phyloP scores from a whole-genome alignment of 2,888 invertebrate species.

The Apotomis betuletana region DNA sequence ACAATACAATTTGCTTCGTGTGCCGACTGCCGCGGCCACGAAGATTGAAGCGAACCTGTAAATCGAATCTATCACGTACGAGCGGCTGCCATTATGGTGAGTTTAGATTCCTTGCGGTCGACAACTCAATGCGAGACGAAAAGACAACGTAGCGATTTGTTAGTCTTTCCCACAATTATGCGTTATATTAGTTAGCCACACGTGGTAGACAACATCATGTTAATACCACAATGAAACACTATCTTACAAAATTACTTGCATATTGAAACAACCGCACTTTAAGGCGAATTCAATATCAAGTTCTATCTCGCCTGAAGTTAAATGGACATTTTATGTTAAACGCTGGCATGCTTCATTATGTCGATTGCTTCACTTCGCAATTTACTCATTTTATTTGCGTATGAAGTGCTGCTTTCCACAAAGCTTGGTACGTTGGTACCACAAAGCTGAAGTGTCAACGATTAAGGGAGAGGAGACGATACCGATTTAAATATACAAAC shows the following conservation, averaged over 20 bases:
- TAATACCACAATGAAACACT: constrained; percentile 7
- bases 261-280: constrained; percentile 6
- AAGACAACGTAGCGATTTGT: constrained; percentile 49
- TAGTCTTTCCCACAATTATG: constrained; percentile 49
- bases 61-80: constrained; percentile 79
- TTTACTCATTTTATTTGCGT: constrained; percentile 17
- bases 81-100: constrained; percentile 70
- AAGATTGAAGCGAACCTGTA: constrained; percentile 78
- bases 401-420: neutral
- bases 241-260: constrained; percentile 4
- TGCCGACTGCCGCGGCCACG: constrained; percentile 61
- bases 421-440: too few species aligned
- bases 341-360: constrained; percentile 12
- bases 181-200: constrained; percentile 37
- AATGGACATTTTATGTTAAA: constrained; percentile 16
- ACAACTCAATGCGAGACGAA: constrained; percentile 53
- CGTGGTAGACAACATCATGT: constrained; percentile 13
- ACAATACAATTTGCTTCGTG: constrained; percentile 72
- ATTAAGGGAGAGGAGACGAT: neutral
- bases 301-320: constrained; percentile 2
- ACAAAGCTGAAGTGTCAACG: neutral
- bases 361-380: constrained; percentile 1
- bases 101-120: constrained; percentile 73
- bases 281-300: neutral
- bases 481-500: neutral